phyloP scores from a whole-genome alignment of 2,888 invertebrate genomes.

The Acanthosepion pharaonis region DNA sequence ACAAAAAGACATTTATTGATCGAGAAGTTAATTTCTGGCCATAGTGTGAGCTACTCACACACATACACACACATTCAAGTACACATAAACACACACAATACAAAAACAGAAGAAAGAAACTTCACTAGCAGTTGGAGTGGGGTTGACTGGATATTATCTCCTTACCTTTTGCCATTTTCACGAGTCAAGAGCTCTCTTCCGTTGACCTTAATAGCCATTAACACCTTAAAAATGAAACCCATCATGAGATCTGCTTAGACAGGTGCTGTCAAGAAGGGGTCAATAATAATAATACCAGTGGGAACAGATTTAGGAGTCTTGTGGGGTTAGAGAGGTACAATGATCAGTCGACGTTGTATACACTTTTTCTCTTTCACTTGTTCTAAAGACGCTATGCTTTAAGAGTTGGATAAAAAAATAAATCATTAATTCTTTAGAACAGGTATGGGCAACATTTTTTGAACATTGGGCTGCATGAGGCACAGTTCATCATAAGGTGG shows the following conservation, averaged over 20 bases:
- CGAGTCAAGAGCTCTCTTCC: neutral
- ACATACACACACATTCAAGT: neutral
- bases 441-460: too few species aligned
- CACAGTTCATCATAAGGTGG: too few species aligned
- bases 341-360: neutral
- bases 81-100: neutral
- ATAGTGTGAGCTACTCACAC: neutral
- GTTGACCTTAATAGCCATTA: neutral
- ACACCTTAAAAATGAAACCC: neutral
- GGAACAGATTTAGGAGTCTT: neutral
- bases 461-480: too few species aligned
- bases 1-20: neutral
- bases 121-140: neutral
- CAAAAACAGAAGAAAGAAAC: neutral
- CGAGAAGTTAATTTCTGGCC: neutral
- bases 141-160: neutral
- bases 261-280: neutral
- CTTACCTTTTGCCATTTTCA: neutral
- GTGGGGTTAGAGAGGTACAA: neutral
- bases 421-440: too few species aligned
- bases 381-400: neutral
- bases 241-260: neutral
- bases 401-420: too few species aligned
- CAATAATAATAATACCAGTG: neutral
- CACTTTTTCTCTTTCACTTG: neutral